These are phyloP conservation scores for Ailuropoda melanoleuca DNA, from an alignment of 2,113 vertebrate species.

Conservation along the genomic window DNA sequence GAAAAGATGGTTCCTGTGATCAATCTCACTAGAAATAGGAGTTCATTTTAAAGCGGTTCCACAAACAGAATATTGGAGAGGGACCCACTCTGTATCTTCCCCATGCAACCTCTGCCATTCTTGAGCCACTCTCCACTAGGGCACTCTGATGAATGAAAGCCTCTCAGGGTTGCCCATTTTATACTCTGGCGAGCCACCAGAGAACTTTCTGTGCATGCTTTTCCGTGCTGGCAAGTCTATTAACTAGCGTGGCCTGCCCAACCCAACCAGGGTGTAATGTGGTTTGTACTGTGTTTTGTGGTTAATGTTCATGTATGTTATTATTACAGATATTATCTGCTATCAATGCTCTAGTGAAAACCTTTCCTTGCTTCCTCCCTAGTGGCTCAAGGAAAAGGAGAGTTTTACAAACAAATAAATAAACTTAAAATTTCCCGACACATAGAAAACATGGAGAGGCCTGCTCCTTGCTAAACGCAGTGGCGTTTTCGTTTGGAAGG, in stretches of 20 bases:
- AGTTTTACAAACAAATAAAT: slow-evolving; percentile 45
- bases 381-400: slow-evolving; percentile 29
- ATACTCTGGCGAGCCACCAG: not conserved
- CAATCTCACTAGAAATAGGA: not conserved
- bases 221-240: slow-evolving; percentile 8
- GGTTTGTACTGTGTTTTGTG: slow-evolving; percentile 25
- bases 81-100: not conserved
- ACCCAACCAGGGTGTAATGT: not conserved
- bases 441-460: not conserved
- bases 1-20: not conserved
- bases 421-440: not conserved
- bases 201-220: not conserved
- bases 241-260: not conserved
- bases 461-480: not conserved
- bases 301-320: slow-evolving; percentile 41
- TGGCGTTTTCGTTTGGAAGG: slow-evolving; percentile 50
- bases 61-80: not conserved
- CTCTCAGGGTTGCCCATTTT: not conserved
- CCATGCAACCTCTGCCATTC: not conserved
- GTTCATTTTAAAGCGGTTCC: not conserved
- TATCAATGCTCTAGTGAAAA: not conserved
- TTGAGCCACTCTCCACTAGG: not conserved
- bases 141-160: not conserved
- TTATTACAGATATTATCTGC: slow-evolving; percentile 48
- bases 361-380: not conserved